Conservation (phyloP, 1,140 invertebrate genomes). For the Cydia splendana region DNA sequence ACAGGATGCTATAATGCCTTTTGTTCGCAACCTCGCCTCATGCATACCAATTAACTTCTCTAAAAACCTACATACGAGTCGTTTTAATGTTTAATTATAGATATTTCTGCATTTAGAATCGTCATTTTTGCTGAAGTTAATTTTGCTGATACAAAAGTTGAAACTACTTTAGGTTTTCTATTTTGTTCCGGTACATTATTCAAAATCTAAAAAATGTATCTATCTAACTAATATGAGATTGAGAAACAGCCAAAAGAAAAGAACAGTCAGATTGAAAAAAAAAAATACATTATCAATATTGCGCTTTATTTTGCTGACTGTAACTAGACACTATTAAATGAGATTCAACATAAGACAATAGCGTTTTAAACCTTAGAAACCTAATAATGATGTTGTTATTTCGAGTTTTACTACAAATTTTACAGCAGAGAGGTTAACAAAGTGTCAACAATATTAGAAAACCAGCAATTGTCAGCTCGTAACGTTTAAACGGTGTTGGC, state of each 20-base stretch:
- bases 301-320: neutral
- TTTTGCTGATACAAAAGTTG: neutral
- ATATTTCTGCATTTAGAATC: conserved; percentile 45
- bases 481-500: conserved; percentile 18
- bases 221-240: too few relatives aligned
- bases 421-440: conserved; percentile 13
- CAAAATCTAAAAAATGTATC: too few relatives aligned
- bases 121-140: conserved; percentile 32
- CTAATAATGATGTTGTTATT: neutral
- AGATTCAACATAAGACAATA: neutral
- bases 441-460: conserved; percentile 29
- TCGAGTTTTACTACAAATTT: conserved; percentile 19
- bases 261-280: too few relatives aligned
- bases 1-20: conserved; percentile 78
- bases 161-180: too few relatives aligned
- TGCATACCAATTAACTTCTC: conserved; percentile 71
- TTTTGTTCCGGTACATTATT: too few relatives aligned
- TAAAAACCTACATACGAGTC: conserved; percentile 45
- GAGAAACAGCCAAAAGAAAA: too few relatives aligned
- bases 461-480: conserved; percentile 30
- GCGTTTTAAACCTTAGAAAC: neutral
- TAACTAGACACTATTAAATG: neutral
- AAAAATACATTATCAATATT: too few relatives aligned
- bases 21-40: conserved; percentile 66
- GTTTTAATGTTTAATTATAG: conserved; percentile 10